Evolutionary conservation across 2,113 vertebrate genomes (phyloP).

Genomic region (Felis chaus): DNA sequence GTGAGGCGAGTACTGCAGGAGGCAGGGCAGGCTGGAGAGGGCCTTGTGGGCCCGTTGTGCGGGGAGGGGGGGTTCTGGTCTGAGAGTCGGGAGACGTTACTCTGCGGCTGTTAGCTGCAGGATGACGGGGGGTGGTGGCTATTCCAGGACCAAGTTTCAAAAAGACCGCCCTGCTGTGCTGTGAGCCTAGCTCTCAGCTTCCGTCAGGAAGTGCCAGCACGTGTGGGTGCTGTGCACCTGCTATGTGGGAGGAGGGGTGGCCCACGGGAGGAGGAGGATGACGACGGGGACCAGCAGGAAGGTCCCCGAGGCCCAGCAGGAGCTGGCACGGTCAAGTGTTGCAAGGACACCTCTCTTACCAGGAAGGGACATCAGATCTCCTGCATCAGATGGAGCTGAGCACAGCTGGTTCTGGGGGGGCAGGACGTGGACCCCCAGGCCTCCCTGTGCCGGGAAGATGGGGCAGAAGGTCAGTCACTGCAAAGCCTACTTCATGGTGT

Average conservation of each 20-base stretch:
- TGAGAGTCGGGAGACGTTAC: fast-evolving
- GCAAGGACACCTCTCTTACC: fast-evolving
- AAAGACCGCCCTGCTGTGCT: fast-evolving
- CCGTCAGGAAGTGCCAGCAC: not conserved
- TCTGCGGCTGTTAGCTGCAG: fast-evolving
- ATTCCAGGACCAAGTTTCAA: not conserved
- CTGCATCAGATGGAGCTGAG: fast-evolving
- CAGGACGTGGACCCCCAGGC: not conserved
- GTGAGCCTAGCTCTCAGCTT: not conserved
- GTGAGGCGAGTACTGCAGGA: fast-evolving
- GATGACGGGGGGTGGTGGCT: not conserved
- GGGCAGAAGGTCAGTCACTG: not conserved
- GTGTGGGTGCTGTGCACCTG: fast-evolving
- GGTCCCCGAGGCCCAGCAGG: not conserved
- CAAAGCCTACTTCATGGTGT: not conserved
- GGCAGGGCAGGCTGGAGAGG: not conserved
- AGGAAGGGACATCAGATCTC: fast-evolving
- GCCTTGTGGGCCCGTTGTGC: fast-evolving
- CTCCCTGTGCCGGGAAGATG: not conserved
- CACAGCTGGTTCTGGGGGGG: fast-evolving
- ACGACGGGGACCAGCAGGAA: not conserved
- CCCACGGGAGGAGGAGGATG: not conserved
- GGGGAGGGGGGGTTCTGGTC: too few relatives aligned
- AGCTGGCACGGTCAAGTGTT: fast-evolving
- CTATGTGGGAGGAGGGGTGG: not conserved